Percentiles rank a stretch among this genome's conserved stretches.
Conservation (phyloP, 1,140 invertebrate genomes). For the Nasonia vitripennis region DNA sequence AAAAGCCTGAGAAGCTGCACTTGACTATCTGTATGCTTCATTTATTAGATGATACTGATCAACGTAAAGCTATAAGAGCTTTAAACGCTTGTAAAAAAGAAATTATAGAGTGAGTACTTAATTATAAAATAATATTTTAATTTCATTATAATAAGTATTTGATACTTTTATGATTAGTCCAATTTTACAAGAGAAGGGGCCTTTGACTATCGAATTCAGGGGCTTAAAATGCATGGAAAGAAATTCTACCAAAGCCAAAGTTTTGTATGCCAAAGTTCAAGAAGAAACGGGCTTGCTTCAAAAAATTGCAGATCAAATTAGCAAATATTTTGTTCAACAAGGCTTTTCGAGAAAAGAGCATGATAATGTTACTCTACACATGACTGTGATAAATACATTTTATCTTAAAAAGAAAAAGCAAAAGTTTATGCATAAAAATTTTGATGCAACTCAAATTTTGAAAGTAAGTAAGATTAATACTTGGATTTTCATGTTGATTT, state of each 20-base stretch:
- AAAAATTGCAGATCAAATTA: constrained; percentile 78
- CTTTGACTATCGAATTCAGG: constrained; percentile 76
- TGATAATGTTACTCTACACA: constrained; percentile 81
- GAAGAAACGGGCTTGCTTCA: constrained; percentile 76
- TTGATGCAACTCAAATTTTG: constrained; percentile 82
- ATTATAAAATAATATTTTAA: background rate
- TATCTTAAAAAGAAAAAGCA: constrained; percentile 73
- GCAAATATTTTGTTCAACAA: constrained; percentile 68
- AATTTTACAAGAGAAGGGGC: constrained; percentile 68
- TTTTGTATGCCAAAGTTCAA: constrained; percentile 83
- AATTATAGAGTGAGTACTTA: constrained; percentile 66
- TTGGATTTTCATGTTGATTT: constrained; percentile 25
- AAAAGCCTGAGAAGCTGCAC: constrained; percentile 83
- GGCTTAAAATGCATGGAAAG: constrained; percentile 92
- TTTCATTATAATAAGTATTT: constrained; percentile 2
- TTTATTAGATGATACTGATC: constrained; percentile 82
- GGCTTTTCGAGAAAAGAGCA: constrained; percentile 44
- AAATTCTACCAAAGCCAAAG: constrained; percentile 82
- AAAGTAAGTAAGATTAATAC: constrained; percentile 71
- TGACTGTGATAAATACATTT: constrained; percentile 84
- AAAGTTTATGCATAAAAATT: constrained; percentile 67
- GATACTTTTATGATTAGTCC: constrained; percentile 66
- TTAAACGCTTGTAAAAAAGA: constrained; percentile 76
- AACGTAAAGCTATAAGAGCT: constrained; percentile 73
- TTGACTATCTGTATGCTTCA: constrained; percentile 84